Base-by-base conservation (phyloP, 2,888 invertebrate species). In the Oscheius sp. region DNA sequence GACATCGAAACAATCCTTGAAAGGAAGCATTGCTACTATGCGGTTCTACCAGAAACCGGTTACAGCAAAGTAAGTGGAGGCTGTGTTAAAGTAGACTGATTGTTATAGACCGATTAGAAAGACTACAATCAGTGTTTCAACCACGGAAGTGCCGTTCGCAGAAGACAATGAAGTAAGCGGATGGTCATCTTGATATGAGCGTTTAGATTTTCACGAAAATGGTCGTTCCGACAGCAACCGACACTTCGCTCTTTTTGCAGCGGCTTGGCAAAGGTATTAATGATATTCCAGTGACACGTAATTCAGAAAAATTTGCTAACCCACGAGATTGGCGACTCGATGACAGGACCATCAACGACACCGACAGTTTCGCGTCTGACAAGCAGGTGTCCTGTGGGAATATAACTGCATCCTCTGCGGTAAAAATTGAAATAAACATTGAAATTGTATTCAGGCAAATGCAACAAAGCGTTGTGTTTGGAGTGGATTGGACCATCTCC, bases 271-370 rank as follows among this genome's bases (percentile, higher is more conserved):
- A 35, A 35, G 35, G n/a, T 25, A 27, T 25, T 25, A 3, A 49
- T 7, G 49, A 2, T 13, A 7, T 35, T 35, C 5, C 13, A 21
- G 13, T 2, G 13, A 49, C 52, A 35, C 7, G 18, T 7, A 29
- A 23, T 45, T 63, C n/a, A 63, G 70, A 70, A 6, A 59, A n/a
- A 2, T 70, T 70, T 25, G 59, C n/a, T 12, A 79, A 79, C 41
- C 75, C 75, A 49, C 74, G 74, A 0, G 81, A 81, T 52, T 81
- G 81, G 81, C 49, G 81, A 58, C 69, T 81, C 16, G 79, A 81
- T 41, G 81, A 81, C 55, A 72, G 76, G 53, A 78, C 77, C 18
- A 77, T 81, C 18, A 81, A 81, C 46, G 81, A 79, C 64, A 81
- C 79, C 43, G 81, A 81, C 53, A 64, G 69, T 25, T 59, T 75